phyloP scores from a whole-genome alignment of 2,113 vertebrate species.

The Leiothrix lutea region DNA sequence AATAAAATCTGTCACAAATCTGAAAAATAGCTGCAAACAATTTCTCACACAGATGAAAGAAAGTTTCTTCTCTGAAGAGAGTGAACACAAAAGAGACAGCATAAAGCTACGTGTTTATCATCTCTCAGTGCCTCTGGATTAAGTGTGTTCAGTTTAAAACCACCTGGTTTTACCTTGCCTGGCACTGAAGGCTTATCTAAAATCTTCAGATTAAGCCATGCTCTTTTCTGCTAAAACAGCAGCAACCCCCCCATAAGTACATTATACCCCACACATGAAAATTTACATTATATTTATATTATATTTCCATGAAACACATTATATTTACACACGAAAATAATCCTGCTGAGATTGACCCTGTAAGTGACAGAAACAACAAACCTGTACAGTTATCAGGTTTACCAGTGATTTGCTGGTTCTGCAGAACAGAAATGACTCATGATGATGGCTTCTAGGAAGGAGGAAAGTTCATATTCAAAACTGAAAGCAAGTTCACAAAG shows the following conservation, averaged over 20 bases:
- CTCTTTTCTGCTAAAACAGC: neutral
- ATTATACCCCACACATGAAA: neutral
- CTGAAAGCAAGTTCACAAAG: neutral
- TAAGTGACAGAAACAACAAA: neutral
- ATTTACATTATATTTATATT: no score
- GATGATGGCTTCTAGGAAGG: neutral
- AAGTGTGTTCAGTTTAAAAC: neutral
- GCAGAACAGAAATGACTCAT: neutral
- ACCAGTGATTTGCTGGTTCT: neutral
- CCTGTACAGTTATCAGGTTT: neutral
- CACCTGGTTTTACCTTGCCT: accelerated
- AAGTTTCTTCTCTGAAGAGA: neutral
- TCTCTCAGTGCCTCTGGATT: neutral
- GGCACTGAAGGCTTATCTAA: neutral
- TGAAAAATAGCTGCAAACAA: neutral
- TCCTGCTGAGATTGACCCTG: neutral
- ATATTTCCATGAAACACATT: no score
- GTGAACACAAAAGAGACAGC: neutral
- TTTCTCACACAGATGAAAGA: neutral
- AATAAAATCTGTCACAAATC: neutral
- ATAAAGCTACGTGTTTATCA: neutral
- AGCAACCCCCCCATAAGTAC: neutral
- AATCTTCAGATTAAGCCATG: neutral
- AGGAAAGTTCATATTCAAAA: neutral
- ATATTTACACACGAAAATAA: neutral